Conservation (phyloP, 2,113 vertebrate species). For the Ptilorrhoa leucosticta region DNA sequence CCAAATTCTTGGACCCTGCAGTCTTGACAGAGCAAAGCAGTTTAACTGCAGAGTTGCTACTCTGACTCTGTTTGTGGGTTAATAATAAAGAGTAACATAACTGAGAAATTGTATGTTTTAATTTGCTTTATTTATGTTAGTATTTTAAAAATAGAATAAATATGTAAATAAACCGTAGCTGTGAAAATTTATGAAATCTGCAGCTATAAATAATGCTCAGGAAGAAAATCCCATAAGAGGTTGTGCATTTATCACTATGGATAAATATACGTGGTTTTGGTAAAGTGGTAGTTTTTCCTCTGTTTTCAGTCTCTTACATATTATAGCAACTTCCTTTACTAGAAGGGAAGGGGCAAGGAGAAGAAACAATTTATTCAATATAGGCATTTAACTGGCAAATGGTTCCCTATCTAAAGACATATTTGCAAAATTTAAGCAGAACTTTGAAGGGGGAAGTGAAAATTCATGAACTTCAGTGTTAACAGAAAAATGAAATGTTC, state of each 20-base stretch:
- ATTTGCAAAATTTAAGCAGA: background rate
- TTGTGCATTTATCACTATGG: background rate
- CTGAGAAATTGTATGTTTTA: background rate
- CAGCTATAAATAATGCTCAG: background rate
- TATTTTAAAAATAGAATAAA: background rate
- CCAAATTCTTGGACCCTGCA: background rate
- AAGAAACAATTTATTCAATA: background rate
- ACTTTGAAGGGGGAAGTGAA: background rate
- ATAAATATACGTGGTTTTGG: background rate
- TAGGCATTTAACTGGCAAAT: background rate
- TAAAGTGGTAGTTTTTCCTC: background rate
- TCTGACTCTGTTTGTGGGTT: background rate
- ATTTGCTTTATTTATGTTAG: background rate
- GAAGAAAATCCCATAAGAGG: background rate
- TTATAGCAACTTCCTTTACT: background rate
- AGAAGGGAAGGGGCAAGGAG: background rate
- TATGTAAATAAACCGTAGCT: background rate
- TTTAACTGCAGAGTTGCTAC: background rate
- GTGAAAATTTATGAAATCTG: background rate
- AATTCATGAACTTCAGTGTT: background rate
- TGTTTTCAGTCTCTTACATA: background rate
- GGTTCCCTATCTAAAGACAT: background rate
- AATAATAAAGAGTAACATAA: background rate
- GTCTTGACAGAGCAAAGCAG: background rate
- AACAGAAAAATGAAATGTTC: background rate